These are phyloP conservation scores for honey bee (Apis mellifera) DNA, from an alignment of 1,140 invertebrate genomes.

Conservation along the genomic window Amel_HAv3.1 CM009942.2:8665501-8666000, in stretches of 20 bases:
- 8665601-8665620: conserved; percentile 35
- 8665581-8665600: conserved; percentile 71
- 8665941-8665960: background rate
- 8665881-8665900: background rate
- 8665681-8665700: conserved; percentile 50
- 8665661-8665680: background rate
- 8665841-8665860: background rate
- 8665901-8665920: background rate
- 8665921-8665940: background rate
- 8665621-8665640: conserved; percentile 2
- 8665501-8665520: conserved; percentile 81
- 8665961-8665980: background rate
- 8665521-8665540: conserved; percentile 76
- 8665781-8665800: background rate
- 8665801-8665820: background rate
- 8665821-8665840: background rate
- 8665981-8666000: background rate
- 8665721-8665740: background rate
- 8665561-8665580: conserved; percentile 64
- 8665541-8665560: conserved; percentile 73
- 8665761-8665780: background rate
- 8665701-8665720: conserved; percentile 40
- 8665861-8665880: background rate
- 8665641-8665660: background rate
- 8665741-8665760: conserved; percentile 3